Base-by-base conservation (phyloP, 2,797 vertebrate species). In the Anableps anableps region DNA sequence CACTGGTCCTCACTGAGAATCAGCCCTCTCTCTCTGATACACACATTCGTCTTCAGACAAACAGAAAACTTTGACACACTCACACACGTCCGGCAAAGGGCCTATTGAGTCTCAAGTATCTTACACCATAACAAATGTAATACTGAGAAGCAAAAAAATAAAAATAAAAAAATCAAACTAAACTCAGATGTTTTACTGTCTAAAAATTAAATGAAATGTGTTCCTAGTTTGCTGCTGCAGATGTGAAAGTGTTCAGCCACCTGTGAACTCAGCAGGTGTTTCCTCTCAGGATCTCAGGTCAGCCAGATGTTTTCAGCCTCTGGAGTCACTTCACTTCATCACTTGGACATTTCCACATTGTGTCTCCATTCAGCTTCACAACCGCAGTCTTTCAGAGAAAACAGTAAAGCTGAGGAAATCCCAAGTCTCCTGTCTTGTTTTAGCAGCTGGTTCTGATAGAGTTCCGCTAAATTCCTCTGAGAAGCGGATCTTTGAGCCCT, bases 301-400 rank as follows among this genome's bases (percentile, higher is more conserved):
- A 85, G 23, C 50, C 83, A 83, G 80, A 80, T 78, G 82, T 83
- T 64, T 79, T 79, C 78, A 19, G 79, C 74, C 80, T 88, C 83
- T 88, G 80, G 88, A 41, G 80, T 82, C 81, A 84, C 16, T 38
- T 87, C 81, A 75, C n/a, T n/a, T n/a, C 79, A 41, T 88, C 82
- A 83, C 79, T 51, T 48, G 75, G 47, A 77, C 31, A 48, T 45
- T 53, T 66, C 14, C 19, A 8, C 11, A 0, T 55, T 71, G 77
- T 81, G 66, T 74, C 80, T 38, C 78, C 71, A 64, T 34, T 43
- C 3, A 68, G 41, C 74, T 74, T 74, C 53, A 47, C 76, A 8
- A 72, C 79, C 71, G 47, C 51, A 60, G 80, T 83, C 84, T 75
- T 51, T 19, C 64, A 86, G 17, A 2, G 38, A 3, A 34, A 41